phyloP scores from a whole-genome alignment of 2,797 vertebrate genomes.

The Poeciliopsis paucimaculata region DNA sequence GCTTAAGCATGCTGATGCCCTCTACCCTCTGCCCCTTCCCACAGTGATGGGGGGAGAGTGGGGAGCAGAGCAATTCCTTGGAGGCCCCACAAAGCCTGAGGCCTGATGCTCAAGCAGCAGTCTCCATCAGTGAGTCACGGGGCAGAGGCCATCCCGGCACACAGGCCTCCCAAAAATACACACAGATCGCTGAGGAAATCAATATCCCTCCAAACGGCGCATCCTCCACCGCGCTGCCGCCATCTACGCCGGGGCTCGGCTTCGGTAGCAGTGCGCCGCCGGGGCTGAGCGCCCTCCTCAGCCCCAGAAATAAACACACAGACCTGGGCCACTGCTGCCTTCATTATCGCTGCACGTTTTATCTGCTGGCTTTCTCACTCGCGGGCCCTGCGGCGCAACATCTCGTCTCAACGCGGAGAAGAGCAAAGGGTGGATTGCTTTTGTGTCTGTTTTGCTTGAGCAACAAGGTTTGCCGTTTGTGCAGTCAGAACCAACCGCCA shows the following conservation, averaged over 20 bases:
- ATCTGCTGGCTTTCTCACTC: slow-evolving; percentile 78
- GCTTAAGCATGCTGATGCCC: slow-evolving; percentile 83
- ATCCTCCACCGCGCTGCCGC: slow-evolving; percentile 76
- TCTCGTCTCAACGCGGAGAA: slow-evolving; percentile 72
- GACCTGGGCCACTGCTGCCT: slow-evolving; percentile 82
- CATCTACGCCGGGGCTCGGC: slow-evolving; percentile 78
- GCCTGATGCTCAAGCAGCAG: slow-evolving; percentile 79
- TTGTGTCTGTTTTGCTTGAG: slow-evolving; percentile 78
- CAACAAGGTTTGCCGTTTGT: slow-evolving; percentile 66
- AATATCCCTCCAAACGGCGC: slow-evolving; percentile 81
- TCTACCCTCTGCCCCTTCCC: slow-evolving; percentile 83
- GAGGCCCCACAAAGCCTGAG: slow-evolving; percentile 78
- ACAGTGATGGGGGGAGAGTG: slow-evolving; percentile 58
- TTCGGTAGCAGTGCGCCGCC: slow-evolving; percentile 79
- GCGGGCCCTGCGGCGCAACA: slow-evolving; percentile 72
- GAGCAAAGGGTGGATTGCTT: slow-evolving; percentile 82
- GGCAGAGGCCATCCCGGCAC: slow-evolving; percentile 84
- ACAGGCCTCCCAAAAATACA: slow-evolving; percentile 85
- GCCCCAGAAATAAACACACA: slow-evolving; percentile 85
- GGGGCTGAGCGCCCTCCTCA: slow-evolving; percentile 79
- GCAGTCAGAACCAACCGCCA: slow-evolving; percentile 76
- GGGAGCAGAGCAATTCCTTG: slow-evolving; percentile 72
- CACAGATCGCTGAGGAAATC: slow-evolving; percentile 83
- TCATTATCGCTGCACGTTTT: slow-evolving; percentile 85
- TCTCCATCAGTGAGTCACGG: slow-evolving; percentile 86